Evolutionary conservation across 2,113 vertebrate species (phyloP).

Genomic region (Petrocephalus microphthalmus): DNA sequence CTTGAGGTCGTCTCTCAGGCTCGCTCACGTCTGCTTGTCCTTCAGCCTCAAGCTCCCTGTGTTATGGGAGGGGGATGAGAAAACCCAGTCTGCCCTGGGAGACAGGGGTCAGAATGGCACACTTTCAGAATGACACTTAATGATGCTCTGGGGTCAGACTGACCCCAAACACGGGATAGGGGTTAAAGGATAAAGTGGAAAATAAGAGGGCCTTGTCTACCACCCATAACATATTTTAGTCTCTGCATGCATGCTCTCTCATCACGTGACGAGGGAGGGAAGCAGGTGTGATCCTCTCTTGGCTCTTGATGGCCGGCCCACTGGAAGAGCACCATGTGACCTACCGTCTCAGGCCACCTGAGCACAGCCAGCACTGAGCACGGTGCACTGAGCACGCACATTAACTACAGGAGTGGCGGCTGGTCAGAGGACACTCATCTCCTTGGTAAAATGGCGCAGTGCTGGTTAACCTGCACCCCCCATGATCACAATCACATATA

Average conservation of each 20-base stretch:
- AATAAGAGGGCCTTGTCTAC: background rate
- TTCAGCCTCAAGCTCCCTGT: conserved; percentile 55
- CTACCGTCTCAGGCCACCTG: background rate
- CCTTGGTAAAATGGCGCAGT: background rate
- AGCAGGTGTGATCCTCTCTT: background rate
- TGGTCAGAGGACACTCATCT: background rate
- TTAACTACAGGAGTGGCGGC: background rate
- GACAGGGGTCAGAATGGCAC: conserved; percentile 40
- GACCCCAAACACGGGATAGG: too few relatives aligned
- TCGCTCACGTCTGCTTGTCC: conserved; percentile 51
- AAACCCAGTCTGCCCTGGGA: conserved; percentile 64
- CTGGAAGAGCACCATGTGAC: background rate
- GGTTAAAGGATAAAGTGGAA: background rate
- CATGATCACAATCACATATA: background rate
- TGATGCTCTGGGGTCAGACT: too few relatives aligned
- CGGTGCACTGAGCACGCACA: background rate
- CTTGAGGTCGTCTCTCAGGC: conserved; percentile 31
- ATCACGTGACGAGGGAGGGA: background rate
- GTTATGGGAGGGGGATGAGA: conserved; percentile 66
- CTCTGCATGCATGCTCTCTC: background rate
- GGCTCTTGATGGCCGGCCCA: background rate
- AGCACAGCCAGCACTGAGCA: background rate
- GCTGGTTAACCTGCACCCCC: background rate
- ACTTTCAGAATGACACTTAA: conserved; percentile 8
- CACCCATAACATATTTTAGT: background rate